Evolutionary conservation across 2,888 invertebrate species (phyloP), one percentile per base, ranked within the genome.

Genomic region (Chrysotoxum bicinctum): DNA sequence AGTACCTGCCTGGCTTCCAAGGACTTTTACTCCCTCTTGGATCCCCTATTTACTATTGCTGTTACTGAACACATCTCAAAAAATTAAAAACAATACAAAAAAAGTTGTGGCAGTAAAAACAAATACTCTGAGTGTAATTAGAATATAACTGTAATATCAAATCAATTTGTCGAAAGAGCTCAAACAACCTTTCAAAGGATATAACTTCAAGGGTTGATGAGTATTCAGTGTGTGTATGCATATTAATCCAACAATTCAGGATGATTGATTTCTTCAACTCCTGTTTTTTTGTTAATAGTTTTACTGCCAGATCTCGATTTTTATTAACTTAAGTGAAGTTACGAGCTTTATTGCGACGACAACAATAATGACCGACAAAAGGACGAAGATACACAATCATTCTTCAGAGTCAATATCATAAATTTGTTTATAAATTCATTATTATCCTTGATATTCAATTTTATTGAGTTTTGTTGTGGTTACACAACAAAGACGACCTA

Each of bases 301-400:
- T 35, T 58, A 16, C 14, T 48, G 37, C 40, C 56, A 40, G 32
- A 9, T 37, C 37, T 66, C 68, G 58, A 66, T 54, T 54, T 64
- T 73, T 66, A 79, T 73, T 58, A 50, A 21, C 52, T 16, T 21
- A 48, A 78, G 21, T 66, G 48, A 45, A 72, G 56, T 48, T 70
- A 52, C 64, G 16, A 32, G 14, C 32, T 23, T 60, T 40, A 54
- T 32, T 50, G 43, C 32, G 48, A 60, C 40, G 76, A 54, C 12
- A 32, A 54, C 16, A 16, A 54, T 32, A 54, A 54, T 10, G 16
- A 16, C 3, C 30, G 30, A 54, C 54, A 30, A 54, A 30, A 52
- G 30, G 10, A 32, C 23, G n/a, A 50, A 4, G 8, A 6, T 21
- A 14, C 10, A 52, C n/a, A 52, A 54, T 54, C 16, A n/a, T n/a